These are phyloP conservation scores for Lysandra bellargus DNA, from an alignment of 2,888 invertebrate genomes.

Conservation along the genomic window DNA sequence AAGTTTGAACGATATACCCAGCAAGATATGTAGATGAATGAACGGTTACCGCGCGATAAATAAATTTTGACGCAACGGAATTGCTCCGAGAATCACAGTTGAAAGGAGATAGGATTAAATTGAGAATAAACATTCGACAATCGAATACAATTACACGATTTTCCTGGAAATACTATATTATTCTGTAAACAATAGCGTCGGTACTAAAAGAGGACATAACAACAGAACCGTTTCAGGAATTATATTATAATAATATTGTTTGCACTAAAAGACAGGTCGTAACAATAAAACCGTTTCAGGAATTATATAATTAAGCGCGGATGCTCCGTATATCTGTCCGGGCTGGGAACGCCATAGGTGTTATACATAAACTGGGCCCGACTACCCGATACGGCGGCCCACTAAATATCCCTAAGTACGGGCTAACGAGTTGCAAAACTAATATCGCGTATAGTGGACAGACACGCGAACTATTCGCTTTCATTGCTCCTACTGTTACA, in stretches of 20 bases:
- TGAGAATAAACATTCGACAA: too few relatives aligned
- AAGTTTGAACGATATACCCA: too few relatives aligned
- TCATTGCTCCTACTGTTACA: slow-evolving; percentile 38
- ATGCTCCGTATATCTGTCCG: slow-evolving; percentile 39
- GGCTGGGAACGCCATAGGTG: slow-evolving; percentile 44
- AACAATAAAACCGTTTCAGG: slow-evolving; percentile 28
- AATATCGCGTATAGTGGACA: slow-evolving; percentile 50
- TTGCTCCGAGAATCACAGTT: too few relatives aligned
- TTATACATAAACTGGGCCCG: slow-evolving; percentile 47
- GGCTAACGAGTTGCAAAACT: slow-evolving; percentile 52
- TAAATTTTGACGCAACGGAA: too few relatives aligned
- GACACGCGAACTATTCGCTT: slow-evolving; percentile 54
- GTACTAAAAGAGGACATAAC: background rate
- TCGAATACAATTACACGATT: too few relatives aligned
- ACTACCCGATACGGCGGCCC: slow-evolving; percentile 48
- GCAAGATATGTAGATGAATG: too few relatives aligned
- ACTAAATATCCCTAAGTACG: slow-evolving; percentile 55
- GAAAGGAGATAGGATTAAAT: too few relatives aligned
- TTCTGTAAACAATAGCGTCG: too few relatives aligned
- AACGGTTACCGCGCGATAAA: too few relatives aligned
- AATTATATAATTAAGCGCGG: slow-evolving; percentile 40
- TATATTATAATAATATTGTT: background rate
- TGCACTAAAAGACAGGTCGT: background rate
- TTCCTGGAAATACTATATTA: too few relatives aligned
- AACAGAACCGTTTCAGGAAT: background rate